Evolutionary conservation across 2,888 invertebrate genomes (phyloP), one percentile per base, ranked within the genome.

Genomic region (Pycnomerus fuliginosus): DNA sequence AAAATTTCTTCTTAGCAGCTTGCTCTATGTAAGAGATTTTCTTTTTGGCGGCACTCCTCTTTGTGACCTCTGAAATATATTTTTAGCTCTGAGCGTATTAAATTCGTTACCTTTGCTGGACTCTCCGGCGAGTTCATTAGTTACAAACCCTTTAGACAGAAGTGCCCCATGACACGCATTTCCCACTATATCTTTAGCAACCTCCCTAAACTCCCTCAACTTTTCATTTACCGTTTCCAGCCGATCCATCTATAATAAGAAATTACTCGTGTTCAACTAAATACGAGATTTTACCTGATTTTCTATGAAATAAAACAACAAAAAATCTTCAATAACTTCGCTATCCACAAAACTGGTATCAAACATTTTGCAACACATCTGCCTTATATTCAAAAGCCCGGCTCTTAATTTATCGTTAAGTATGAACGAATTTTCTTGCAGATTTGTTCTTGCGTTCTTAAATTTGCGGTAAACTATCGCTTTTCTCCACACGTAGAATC

Each of bases 1-100:
- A 92, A 65, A 87, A 87, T 55, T 84, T 82, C 50, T 88, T 79
- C 64, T 93, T 93, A 58, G 84, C 84, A 0, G 89, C 88, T 62
- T 91, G 90, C 62, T 92, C 89, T 32, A 90, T 90, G 65, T 90
- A 93, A 2, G 89, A 87, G 3, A 53, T 50, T 48, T 62, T n/a
- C n/a, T n/a, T 63, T 20, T 62, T 50, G 11, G 23, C 53, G 50
- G 37, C 44, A 38, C 8, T 8, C 20, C 5, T 20, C 8, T 20
- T 20, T 20, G 5, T 5, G 5, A 5, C 8, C 8, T 20, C 20
- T 20, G 8, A 20, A 20, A 20, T 20, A 20, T 10, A 25, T 7
- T 10, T 10, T 7, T 25, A 25, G 10, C 4, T 8, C 8, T 25
- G 5, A 25, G 10, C 11, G 5, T 12, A 25, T 10, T 10, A 3